Evolutionary conservation across 2,888 invertebrate species (phyloP), one percentile per base, ranked within the genome.

Genomic region (Punctoribates punctum): DNA sequence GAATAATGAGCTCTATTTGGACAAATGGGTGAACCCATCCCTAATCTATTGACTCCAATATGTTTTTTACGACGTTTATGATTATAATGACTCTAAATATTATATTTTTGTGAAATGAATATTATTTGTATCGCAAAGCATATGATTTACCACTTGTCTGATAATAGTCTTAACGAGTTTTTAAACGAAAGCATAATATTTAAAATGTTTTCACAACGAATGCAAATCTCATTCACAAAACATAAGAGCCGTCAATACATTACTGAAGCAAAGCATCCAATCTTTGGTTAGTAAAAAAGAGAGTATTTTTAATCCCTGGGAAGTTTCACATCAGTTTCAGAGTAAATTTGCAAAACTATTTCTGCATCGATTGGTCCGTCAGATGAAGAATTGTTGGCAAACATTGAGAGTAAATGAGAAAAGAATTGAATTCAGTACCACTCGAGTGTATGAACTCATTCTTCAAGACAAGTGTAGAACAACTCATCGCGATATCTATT

Each of bases 291-390:
- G n/a, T 60, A 60, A 60, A 60, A 60, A 23, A 60, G 60, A 60
- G 17, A 13, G 29, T 65, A 34, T 65, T 34, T 34, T 27, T 34
- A 70, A 70, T 70, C 70, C 70, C 42, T 70, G 70, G 70, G 70
- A 70, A 42, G 38, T 70, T 17, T 23, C 9, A 42, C 70, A 70
- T 23, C 5, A 70, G 70, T 70, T 65, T 27, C 8, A 34, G 65
- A 65, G 65, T 38, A 65, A 65, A 65, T 65, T 65, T 65, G 65
- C 65, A 65, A 65, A 65, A 65, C 65, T 65, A 65, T 70, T 46
- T 70, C 38, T n/a, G 70, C 42, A 70, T 15, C 70, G 46, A 70
- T 70, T 70, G 38, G 11, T 70, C 70, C 42, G n/a, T 42, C 23
- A 70, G 34, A 34, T 65, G 34, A 29, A 20, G 29, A 65, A 38